phyloP scores from a whole-genome alignment of 2,113 vertebrate species.

The Colaptes auratus region DNA sequence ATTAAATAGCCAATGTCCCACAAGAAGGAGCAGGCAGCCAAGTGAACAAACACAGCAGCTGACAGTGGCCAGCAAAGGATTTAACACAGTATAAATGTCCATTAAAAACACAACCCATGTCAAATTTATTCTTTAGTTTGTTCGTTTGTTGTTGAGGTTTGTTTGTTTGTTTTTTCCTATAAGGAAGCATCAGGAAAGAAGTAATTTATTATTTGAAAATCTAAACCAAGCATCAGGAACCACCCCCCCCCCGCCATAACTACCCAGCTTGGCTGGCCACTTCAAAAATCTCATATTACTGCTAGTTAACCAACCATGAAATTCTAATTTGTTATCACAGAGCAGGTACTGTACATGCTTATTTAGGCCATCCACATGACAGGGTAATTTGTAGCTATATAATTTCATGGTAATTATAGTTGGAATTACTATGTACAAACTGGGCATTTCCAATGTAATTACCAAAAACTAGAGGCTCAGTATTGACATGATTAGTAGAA shows the following conservation, averaged over 20 bases:
- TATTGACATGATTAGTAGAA: constrained; percentile 30
- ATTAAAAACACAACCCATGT: neutral
- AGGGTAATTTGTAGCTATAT: constrained; percentile 73
- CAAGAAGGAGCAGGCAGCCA: neutral
- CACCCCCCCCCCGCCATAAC: neutral
- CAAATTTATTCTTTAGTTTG: neutral
- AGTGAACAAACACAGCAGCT: neutral
- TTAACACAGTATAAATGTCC: neutral
- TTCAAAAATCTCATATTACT: constrained; percentile 59
- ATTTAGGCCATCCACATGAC: constrained; percentile 69
- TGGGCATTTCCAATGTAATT: constrained; percentile 58
- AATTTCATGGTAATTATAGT: constrained; percentile 75
- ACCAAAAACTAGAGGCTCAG: constrained; percentile 51
- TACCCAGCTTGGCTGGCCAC: constrained; percentile 10
- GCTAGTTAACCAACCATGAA: constrained; percentile 57
- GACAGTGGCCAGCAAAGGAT: neutral
- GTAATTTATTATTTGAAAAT: neutral
- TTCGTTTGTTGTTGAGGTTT: no score
- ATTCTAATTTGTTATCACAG: constrained; percentile 65
- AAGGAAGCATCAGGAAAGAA: neutral
- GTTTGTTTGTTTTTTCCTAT: neutral
- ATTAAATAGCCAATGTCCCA: neutral
- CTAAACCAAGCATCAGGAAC: neutral
- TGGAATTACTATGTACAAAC: constrained; percentile 65
- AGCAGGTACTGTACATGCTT: constrained; percentile 68